Evolutionary conservation across 2,797 vertebrate species (phyloP), one percentile per base, ranked within the genome.

Genomic region (Apodemus agrarius): DNA sequence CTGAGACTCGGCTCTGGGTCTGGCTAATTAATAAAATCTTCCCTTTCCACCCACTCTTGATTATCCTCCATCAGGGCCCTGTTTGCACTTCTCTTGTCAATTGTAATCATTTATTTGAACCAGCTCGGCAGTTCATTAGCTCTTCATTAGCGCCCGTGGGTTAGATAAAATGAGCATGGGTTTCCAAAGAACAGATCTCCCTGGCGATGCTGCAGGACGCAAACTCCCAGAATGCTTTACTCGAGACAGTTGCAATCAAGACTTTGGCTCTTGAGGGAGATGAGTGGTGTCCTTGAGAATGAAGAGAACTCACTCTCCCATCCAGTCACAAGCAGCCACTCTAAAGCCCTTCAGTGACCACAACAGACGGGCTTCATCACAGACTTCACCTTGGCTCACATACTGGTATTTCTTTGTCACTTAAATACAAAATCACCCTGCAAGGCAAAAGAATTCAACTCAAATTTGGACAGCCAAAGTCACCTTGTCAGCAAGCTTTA

Each of bases 21-120:
- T 17, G 22, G 81, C 29, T 95, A 96, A 97, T 97, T 94, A 97
- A 97, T 95, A 96, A 95, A 87, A 90, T 86, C 94, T 92, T 80
- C 88, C 83, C 86, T 92, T 89, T 96, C 86, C 83, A 78, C 84
- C 52, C 2, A 2, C 37, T 95, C 96, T 69, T 96, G 94, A 97
- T 96, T 96, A 95, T 78, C 84, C 63, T 57, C 96, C 94, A 96
- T 96, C 96, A 91, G 91, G 95, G 86, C 79, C 89, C 74, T 76
- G 90, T 94, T 84, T 97, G 86, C 3, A 69, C 95, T 85, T 87
- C 90, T 43, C 93, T 91, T 52, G 91, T 83, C 57, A 4, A 89
- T n/a, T 93, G 78, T 94, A 94, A 97, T 97, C 96, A 96, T 81
- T 94, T 97, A 89, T 93, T 95, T 92, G 96, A 95, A 95, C 89